Conservation (phyloP, 2,113 vertebrate genomes). For the Dromas ardeola region DNA sequence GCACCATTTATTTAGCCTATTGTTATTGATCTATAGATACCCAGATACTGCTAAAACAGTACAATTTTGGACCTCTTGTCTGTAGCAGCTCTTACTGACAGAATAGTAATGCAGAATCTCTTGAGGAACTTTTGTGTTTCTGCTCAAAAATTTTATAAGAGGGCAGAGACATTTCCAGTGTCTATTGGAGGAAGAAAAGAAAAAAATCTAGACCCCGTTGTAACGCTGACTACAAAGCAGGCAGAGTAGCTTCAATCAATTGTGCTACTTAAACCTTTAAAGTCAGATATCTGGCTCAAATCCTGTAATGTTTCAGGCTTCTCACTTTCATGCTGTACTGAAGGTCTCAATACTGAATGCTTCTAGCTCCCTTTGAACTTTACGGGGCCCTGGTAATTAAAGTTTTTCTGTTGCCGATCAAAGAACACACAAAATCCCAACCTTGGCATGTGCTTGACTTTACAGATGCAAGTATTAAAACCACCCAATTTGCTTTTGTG, state of each 20-base stretch:
- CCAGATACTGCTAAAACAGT: not conserved
- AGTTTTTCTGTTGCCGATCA: not conserved
- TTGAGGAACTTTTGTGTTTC: not conserved
- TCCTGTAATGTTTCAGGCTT: not conserved
- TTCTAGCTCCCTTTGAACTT: not conserved
- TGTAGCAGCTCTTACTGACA: not conserved
- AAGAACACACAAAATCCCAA: not conserved
- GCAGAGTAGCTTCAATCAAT: not conserved
- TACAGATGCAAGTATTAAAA: not conserved
- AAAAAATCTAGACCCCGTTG: not conserved
- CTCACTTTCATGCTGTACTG: not conserved
- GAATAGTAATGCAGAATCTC: not conserved
- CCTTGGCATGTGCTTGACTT: slow-evolving; percentile 31
- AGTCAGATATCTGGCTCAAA: not conserved
- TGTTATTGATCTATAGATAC: not conserved
- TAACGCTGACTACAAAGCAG: not conserved
- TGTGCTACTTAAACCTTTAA: not conserved
- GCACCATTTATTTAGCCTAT: not conserved
- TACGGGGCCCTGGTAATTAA: not conserved
- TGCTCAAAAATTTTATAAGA: not conserved
- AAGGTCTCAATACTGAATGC: not conserved
- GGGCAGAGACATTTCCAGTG: not conserved
- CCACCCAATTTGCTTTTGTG: not conserved
- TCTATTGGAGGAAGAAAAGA: not conserved
- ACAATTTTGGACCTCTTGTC: not conserved